A percentile compares a stretch with the other conserved stretches of the same genome.
Conservation (phyloP, 2,888 invertebrate species). For the Ormia ochracea region DNA sequence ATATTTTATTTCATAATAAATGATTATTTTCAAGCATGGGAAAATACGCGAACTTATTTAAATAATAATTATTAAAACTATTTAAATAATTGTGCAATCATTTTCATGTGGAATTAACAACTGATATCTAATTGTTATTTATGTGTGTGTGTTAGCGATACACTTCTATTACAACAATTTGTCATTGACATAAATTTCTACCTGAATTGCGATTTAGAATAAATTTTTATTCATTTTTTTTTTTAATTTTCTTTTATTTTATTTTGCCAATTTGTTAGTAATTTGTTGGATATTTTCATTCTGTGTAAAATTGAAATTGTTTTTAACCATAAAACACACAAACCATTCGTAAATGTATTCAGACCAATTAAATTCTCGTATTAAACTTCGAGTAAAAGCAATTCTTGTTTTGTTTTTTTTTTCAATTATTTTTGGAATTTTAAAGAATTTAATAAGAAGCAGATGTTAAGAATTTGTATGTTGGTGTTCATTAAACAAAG, state of each 20-base stretch:
- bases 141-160: conserved; percentile 14
- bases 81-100: conserved; percentile 14
- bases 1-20: no score
- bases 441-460: conserved; percentile 55
- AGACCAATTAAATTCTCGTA: conserved; percentile 6
- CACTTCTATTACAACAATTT: conserved; percentile 29
- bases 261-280: conserved; percentile 11
- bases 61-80: not conserved
- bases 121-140: conserved; percentile 14
- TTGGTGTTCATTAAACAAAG: not conserved
- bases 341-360: not conserved
- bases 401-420: not conserved
- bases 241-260: no score
- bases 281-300: conserved; percentile 25
- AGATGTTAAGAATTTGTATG: conserved; percentile 46
- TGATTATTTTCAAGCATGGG: not conserved
- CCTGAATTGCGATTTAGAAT: conserved; percentile 29
- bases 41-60: not conserved
- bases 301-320: conserved; percentile 21
- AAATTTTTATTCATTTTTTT: not conserved
- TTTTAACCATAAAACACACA: conserved; percentile 32
- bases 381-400: conserved; percentile 2
- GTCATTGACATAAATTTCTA: conserved; percentile 59
- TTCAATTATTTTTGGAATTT: conserved; percentile 51
- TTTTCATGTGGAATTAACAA: conserved; percentile 9